Base-by-base conservation (phyloP, 2,797 vertebrate genomes). In the Bovichtus diacanthus region DNA sequence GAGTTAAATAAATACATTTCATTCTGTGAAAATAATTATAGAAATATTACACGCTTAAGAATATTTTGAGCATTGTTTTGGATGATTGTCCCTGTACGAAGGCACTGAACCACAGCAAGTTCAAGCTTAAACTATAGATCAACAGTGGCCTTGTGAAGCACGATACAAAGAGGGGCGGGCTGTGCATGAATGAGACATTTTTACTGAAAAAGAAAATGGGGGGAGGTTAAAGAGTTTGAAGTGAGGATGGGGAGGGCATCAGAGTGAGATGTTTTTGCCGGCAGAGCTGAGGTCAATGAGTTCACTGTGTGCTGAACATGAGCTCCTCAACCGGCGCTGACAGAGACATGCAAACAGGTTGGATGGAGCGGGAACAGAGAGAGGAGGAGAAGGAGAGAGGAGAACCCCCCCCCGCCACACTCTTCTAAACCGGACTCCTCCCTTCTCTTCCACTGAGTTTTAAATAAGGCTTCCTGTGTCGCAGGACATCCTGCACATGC, bases 261-360 rank as follows among this genome's bases (percentile, higher is more conserved):
- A 78, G 82, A 78, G 80, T 53, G 87, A 83, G 87, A 83, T 90
- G 88, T 91, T 93, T 90, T 90, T 89, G 89, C 90, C 60, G 73
- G 76, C 80, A 78, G 85, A 77, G 79, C 73, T 27, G 18, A 55
- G 95, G 94, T 94, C 93, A 92, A 73, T 89, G 93, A 86, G 95
- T 95, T 95, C 86, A 86, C 67, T 83, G 73, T 76, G 87, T 62
- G 81, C 82, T 78, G 87, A 93, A 91, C 80, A 87, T 38, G 77
- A 91, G 91, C 88, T 89, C 85, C 86, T 87, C 87, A n/a, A 79
- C 82, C 49, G 2, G 75, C 78, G 61, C 90, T 90, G 84, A 92
- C 71, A 82, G 87, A 91, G 73, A 81, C 88, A 76, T 83, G 89
- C 84, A 90, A 80, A 91, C 88, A 92, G 85, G 89, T 90, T 82